Percentiles rank a stretch among this genome's conserved stretches.
phyloP scores from a whole-genome alignment of 2,797 vertebrate species.

The Pyrocephalus nanus region DNA sequence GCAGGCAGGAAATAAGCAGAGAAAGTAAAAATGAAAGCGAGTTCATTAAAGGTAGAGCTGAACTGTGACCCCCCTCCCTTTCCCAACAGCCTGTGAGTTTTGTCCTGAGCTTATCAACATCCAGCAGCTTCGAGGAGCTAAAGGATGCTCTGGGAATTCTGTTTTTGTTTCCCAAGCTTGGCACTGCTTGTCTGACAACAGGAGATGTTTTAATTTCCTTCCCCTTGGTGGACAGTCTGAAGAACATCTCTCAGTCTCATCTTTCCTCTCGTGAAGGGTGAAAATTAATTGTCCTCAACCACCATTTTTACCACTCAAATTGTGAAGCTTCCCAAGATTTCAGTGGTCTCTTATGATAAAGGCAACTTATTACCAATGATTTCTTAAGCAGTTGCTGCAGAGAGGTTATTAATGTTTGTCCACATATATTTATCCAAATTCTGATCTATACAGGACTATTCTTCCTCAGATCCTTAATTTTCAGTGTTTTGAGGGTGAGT shows the following conservation, averaged over 20 bases:
- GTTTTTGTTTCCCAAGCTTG: background rate
- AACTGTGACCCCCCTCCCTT: background rate
- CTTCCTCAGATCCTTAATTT: background rate
- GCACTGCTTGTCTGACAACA: background rate
- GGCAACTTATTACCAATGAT: background rate
- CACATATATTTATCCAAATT: background rate
- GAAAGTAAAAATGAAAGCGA: background rate
- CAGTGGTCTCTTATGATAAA: background rate
- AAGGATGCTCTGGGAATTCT: constrained; percentile 24
- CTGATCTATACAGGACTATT: background rate
- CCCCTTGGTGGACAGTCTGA: background rate
- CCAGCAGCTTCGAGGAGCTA: background rate
- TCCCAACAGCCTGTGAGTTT: background rate
- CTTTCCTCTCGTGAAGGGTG: background rate
- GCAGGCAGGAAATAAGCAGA: background rate
- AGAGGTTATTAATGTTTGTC: background rate
- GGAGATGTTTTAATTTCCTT: background rate
- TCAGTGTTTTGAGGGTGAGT: background rate
- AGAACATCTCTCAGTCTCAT: background rate
- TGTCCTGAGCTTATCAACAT: constrained; percentile 29
- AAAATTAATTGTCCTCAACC: background rate
- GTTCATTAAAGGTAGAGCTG: background rate
- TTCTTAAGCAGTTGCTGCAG: background rate
- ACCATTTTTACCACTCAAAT: background rate
- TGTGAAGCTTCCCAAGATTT: background rate